Conservation (phyloP, 2,888 invertebrate genomes). For the Lasioglossum marginatum region DNA sequence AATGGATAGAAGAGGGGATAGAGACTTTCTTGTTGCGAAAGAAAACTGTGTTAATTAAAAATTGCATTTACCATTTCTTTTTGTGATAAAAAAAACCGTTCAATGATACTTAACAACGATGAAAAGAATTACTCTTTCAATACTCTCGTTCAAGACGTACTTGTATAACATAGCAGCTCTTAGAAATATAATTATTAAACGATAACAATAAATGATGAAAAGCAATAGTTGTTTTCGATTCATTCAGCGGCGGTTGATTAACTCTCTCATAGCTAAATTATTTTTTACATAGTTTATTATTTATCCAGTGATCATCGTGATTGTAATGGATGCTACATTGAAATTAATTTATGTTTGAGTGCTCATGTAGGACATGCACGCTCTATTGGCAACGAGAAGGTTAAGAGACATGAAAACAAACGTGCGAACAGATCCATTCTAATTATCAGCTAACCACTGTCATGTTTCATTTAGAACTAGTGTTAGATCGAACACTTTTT, state of each 20-base stretch:
- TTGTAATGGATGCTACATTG: background rate
- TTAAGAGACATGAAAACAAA: constrained; percentile 5
- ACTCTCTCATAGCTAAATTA: background rate
- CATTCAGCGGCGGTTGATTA: background rate
- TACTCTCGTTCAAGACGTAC: too few species aligned
- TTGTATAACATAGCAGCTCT: background rate
- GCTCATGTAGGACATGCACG: background rate
- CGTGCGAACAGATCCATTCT: constrained; percentile 4
- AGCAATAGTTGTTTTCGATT: background rate
- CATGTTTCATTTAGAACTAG: background rate
- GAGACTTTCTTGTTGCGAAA: too few species aligned
- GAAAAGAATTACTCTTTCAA: too few species aligned
- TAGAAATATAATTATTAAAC: background rate
- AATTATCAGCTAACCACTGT: background rate
- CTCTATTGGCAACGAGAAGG: constrained; percentile 2
- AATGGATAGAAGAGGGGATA: too few species aligned
- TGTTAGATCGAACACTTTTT: background rate
- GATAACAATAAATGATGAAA: background rate
- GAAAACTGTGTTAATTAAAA: too few species aligned
- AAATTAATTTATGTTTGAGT: background rate
- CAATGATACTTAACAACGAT: too few species aligned
- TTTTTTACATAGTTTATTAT: background rate
- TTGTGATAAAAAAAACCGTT: background rate
- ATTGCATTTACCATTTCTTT: background rate
- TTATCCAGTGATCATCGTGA: background rate